These are phyloP conservation scores for Caenorhabditis briggsae DNA, from an alignment of 1,140 invertebrate species.

Conservation along the genomic window DNA sequence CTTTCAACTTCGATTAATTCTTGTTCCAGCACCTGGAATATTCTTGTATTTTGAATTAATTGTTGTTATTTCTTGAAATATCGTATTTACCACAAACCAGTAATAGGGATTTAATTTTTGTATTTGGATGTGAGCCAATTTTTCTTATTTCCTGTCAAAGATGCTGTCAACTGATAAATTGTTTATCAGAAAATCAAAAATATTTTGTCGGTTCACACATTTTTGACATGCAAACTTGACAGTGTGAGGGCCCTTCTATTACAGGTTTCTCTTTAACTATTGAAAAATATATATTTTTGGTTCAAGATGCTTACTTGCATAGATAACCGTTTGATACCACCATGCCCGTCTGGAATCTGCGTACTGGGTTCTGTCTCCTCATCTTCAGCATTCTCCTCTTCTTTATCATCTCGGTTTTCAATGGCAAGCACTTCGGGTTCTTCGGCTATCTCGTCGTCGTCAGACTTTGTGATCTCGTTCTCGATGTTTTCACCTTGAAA, in stretches of 20 bases:
- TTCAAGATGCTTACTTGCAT: slow-evolving; percentile 15
- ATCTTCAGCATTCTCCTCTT: neutral
- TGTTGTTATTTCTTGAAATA: neutral
- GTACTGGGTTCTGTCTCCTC: neutral
- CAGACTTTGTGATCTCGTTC: slow-evolving; percentile 37
- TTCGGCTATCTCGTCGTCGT: slow-evolving; percentile 2
- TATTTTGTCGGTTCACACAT: no score
- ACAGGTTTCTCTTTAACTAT: no score
- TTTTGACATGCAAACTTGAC: no score
- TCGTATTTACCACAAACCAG: no score
- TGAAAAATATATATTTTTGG: neutral
- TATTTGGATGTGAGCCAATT: no score
- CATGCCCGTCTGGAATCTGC: slow-evolving; percentile 40
- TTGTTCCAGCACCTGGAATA: slow-evolving; percentile 17
- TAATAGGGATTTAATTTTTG: no score
- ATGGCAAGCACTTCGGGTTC: slow-evolving; percentile 49
- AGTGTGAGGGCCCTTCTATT: no score
- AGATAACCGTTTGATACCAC: slow-evolving; percentile 51
- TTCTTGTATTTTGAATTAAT: neutral
- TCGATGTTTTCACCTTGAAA: slow-evolving; percentile 27
- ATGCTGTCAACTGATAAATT: no score
- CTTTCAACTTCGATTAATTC: slow-evolving; percentile 48
- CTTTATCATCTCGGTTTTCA: slow-evolving; percentile 49
- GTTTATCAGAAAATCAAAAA: no score
- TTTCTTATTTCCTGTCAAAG: no score